Evolutionary conservation across 2,113 vertebrate species (phyloP).

Genomic region (Cololabis saira): DNA sequence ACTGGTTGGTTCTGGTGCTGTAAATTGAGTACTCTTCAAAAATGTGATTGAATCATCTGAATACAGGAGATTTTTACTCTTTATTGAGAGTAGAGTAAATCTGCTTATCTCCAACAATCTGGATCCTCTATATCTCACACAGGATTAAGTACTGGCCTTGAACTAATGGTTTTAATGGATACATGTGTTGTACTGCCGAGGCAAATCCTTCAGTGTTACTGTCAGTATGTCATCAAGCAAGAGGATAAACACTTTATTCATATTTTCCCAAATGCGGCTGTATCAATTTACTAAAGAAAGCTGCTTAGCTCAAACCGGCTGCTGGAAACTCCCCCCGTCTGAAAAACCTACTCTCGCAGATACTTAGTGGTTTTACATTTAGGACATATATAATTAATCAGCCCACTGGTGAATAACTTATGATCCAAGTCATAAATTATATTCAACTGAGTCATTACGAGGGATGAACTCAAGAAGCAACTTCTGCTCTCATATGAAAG

Average conservation of each 20-base stretch:
- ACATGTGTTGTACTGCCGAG: slow-evolving; percentile 16
- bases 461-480: slow-evolving; percentile 39
- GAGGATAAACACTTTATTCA: slow-evolving; percentile 56
- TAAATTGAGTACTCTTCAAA: slow-evolving; percentile 42
- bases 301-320: slow-evolving; percentile 54
- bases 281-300: slow-evolving; percentile 61
- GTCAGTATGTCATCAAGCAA: slow-evolving; percentile 38
- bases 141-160: slow-evolving; percentile 54
- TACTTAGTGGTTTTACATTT: slow-evolving; percentile 71
- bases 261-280: slow-evolving; percentile 50
- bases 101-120: slow-evolving; percentile 49
- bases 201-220: slow-evolving; percentile 41
- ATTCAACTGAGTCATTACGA: slow-evolving; percentile 66
- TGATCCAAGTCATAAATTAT: slow-evolving; percentile 71
- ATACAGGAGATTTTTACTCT: slow-evolving; percentile 44
- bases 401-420: slow-evolving; percentile 67
- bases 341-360: slow-evolving; percentile 63
- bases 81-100: slow-evolving; percentile 51
- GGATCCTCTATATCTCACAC: slow-evolving; percentile 41
- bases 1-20: slow-evolving; percentile 11
- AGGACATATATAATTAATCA: slow-evolving; percentile 68
- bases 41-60: slow-evolving; percentile 56
- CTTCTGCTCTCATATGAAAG: slow-evolving; percentile 51
- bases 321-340: slow-evolving; percentile 48
- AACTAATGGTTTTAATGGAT: slow-evolving; percentile 59